These are phyloP conservation scores for Gadus chalcogrammus DNA, from an alignment of 2,113 vertebrate species.

Conservation along the genomic window DNA sequence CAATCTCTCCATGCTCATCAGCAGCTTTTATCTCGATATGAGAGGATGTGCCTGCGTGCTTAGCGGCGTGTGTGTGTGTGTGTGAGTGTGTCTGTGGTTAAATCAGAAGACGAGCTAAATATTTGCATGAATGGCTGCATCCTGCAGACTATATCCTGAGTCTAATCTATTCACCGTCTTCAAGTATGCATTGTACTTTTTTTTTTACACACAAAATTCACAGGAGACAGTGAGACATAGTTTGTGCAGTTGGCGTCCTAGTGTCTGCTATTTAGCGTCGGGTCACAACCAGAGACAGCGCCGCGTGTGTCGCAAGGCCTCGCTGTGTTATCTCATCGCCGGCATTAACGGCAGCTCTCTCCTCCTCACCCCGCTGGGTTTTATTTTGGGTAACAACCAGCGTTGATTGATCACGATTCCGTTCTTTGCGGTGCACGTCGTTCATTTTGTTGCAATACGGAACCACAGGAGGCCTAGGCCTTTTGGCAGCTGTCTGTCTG, in stretches of 20 bases:
- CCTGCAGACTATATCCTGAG: no score
- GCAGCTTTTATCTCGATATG: no score
- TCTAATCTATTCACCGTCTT: no score
- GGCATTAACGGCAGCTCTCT: not conserved
- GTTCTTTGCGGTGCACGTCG: slow-evolving; percentile 10
- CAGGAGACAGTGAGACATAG: no score
- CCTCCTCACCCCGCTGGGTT: slow-evolving; percentile 24
- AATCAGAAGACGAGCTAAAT: not conserved
- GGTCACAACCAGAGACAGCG: not conserved
- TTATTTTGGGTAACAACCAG: slow-evolving; percentile 12
- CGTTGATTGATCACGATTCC: slow-evolving; percentile 34
- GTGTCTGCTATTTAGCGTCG: no score
- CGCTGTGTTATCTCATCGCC: slow-evolving; percentile 2
- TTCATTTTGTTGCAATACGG: not conserved
- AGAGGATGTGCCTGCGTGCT: slow-evolving; percentile 1
- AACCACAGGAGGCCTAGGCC: not conserved
- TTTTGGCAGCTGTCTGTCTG: not conserved
- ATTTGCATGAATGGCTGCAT: no score
- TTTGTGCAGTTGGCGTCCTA: no score
- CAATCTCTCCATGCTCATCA: slow-evolving; percentile 18
- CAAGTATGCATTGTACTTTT: no score
- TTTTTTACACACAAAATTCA: no score
- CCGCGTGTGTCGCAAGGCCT: not conserved
- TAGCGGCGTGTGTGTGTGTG: not conserved
- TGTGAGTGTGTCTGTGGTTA: not conserved